These are phyloP conservation scores for Epinotia bilunana DNA, from an alignment of 2,888 invertebrate species.

Conservation along the genomic window DNA sequence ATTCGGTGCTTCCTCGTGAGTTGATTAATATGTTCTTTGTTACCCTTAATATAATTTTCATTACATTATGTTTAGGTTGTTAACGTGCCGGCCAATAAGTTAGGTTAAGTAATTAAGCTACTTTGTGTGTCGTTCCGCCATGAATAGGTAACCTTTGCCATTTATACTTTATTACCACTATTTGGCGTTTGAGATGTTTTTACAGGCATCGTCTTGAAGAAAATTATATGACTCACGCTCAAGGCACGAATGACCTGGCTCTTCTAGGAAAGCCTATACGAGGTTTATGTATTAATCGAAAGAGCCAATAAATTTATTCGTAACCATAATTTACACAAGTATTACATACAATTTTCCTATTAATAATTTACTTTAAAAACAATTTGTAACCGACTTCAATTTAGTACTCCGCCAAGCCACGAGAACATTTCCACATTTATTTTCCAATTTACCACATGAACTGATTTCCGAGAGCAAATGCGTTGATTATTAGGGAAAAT, in stretches of 20 bases:
- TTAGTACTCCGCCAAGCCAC: too few relatives aligned
- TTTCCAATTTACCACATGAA: too few relatives aligned
- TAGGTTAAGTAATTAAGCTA: slow-evolving; percentile 38
- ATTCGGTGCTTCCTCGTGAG: too few relatives aligned
- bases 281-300: background rate
- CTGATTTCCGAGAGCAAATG: too few relatives aligned
- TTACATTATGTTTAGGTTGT: slow-evolving; percentile 10
- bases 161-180: slow-evolving; percentile 38
- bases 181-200: slow-evolving; percentile 37
- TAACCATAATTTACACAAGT: too few relatives aligned
- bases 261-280: slow-evolving; percentile 3
- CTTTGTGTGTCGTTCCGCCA: slow-evolving; percentile 23
- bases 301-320: too few relatives aligned
- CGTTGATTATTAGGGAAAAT: too few relatives aligned
- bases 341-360: too few relatives aligned
- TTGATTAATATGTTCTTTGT: too few relatives aligned
- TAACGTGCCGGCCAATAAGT: slow-evolving; percentile 20
- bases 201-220: background rate
- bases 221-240: slow-evolving; percentile 32
- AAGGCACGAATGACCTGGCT: background rate
- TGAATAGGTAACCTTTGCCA: slow-evolving; percentile 38
- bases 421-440: too few relatives aligned
- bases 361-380: too few relatives aligned
- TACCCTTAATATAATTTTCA: background rate
- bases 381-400: too few relatives aligned